phyloP scores from a whole-genome alignment of 2,797 vertebrate species.

The Chrosomus eos region DNA sequence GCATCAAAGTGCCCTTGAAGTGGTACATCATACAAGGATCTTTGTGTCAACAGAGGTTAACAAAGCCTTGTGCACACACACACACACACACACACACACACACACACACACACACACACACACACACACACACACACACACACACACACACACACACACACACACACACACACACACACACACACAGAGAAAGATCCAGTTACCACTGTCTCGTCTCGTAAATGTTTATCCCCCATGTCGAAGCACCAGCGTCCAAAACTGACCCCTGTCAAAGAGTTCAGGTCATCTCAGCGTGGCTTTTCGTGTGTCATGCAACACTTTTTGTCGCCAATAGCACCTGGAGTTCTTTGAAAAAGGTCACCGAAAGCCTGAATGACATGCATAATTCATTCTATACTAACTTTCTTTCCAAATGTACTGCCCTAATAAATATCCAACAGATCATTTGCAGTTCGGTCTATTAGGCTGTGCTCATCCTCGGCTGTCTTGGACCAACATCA shows the following conservation, averaged over 20 bases:
- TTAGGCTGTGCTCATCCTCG: not conserved
- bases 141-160: too few relatives aligned
- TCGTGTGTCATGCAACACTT: conserved; percentile 20
- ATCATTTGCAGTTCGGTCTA: not conserved
- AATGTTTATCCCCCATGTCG: conserved; percentile 3
- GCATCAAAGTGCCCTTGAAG: conserved; percentile 56
- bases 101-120: not conserved
- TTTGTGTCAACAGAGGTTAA: conserved; percentile 43
- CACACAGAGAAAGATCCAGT: not conserved
- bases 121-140: not conserved
- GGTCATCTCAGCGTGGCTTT: conserved; percentile 15
- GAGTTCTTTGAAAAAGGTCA: conserved; percentile 17
- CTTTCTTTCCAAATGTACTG: not conserved
- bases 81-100: not conserved
- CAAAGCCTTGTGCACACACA: not conserved
- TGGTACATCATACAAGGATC: conserved; percentile 19
- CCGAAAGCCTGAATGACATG: not conserved
- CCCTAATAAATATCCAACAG: conserved; percentile 22
- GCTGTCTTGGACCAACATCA: conserved; percentile 66
- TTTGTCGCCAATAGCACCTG: not conserved
- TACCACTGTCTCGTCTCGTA: conserved; percentile 17
- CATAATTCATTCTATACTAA: not conserved
- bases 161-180: not conserved
- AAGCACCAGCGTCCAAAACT: not conserved
- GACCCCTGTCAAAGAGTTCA: conserved; percentile 33